Evolutionary conservation across 2,797 vertebrate genomes (phyloP).

Genomic region (Hydrophis major): DNA sequence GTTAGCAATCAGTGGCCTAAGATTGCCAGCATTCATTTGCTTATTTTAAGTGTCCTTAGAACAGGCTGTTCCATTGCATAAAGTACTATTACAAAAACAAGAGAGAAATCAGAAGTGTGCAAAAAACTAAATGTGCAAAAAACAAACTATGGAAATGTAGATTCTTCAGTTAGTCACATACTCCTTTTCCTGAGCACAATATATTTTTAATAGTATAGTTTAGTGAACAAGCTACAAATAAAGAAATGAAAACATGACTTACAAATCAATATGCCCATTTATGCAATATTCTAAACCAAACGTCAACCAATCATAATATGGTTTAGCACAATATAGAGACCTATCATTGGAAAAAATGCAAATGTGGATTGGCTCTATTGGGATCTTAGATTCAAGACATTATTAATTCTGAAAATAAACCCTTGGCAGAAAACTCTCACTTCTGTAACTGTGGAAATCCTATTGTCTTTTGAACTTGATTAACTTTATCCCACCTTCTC

Average conservation of each 20-base stretch:
- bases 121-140: background rate
- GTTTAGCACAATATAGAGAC: background rate
- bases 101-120: background rate
- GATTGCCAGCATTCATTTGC: background rate
- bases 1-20: background rate
- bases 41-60: background rate
- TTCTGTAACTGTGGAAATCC: background rate
- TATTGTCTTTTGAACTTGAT: background rate
- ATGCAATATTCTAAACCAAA: background rate
- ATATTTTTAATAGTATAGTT: background rate
- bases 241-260: background rate
- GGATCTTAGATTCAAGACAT: background rate
- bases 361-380: background rate
- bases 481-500: background rate
- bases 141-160: background rate
- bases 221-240: background rate
- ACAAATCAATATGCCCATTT: background rate
- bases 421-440: background rate
- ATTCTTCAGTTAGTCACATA: background rate
- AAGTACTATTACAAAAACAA: background rate
- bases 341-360: background rate
- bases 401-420: background rate
- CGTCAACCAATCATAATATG: background rate
- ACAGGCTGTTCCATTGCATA: background rate
- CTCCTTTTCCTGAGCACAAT: background rate